Evolutionary conservation across 2,888 invertebrate genomes (phyloP).

Genomic region (Sericinus montela): DNA sequence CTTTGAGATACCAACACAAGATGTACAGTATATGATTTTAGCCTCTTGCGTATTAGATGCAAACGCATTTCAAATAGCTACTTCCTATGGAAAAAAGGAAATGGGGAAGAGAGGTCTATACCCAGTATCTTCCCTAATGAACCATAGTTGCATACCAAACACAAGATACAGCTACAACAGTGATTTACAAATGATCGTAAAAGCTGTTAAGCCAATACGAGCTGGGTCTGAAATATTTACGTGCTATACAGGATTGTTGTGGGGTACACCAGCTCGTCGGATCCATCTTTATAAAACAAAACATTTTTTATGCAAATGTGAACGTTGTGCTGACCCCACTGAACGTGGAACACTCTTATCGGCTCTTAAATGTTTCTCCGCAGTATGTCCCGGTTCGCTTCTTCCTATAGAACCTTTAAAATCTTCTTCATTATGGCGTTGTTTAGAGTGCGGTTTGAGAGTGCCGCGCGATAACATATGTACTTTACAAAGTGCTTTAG

Average conservation of each 20-base stretch:
- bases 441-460: conserved; percentile 71
- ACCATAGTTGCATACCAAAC: conserved; percentile 85
- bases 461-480: conserved; percentile 74
- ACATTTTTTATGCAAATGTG: conserved; percentile 83
- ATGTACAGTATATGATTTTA: conserved; percentile 77
- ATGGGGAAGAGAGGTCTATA: conserved; percentile 81
- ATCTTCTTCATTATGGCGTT: conserved; percentile 77
- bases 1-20: conserved; percentile 73
- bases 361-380: conserved; percentile 78
- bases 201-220: conserved; percentile 78
- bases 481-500: conserved; percentile 70
- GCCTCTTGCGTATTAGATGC: conserved; percentile 82
- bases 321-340: conserved; percentile 82
- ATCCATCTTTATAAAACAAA: conserved; percentile 82
- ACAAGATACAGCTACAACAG: conserved; percentile 81
- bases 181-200: conserved; percentile 78
- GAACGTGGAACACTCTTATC: conserved; percentile 81
- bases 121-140: conserved; percentile 83
- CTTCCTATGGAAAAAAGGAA: conserved; percentile 60
- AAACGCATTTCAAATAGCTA: conserved; percentile 83
- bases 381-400: conserved; percentile 74
- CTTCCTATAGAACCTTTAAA: conserved; percentile 79
- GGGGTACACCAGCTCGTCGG: conserved; percentile 83
- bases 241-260: conserved; percentile 82
- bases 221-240: conserved; percentile 82